Evolutionary conservation across 2,888 invertebrate species (phyloP), one percentile per base, ranked within the genome.

Genomic region (Ellobium chinense): DNA sequence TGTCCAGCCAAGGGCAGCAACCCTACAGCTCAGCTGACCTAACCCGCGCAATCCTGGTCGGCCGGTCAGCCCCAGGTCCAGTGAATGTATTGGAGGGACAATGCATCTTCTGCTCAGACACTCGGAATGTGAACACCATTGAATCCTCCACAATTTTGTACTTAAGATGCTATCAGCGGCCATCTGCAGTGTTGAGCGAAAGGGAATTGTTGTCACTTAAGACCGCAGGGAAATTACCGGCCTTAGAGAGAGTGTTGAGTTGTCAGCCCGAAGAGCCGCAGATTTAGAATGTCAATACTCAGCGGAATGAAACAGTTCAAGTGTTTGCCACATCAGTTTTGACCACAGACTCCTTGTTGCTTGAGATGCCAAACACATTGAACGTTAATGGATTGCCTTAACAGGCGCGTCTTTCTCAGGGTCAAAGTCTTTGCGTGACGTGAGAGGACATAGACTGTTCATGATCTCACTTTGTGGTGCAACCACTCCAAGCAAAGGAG

Each of bases 231-330:
- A 60, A 72, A 60, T 72, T 24, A 12, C 36, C 60, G 56, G 58
- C 37, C 58, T 46, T 4, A 37, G 14, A 37, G 36, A 37, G 37
- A 4, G 72, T 27, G 72, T 60, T 72, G 72, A 36, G n/a, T 72
- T 58, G 72, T 37, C 36, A n/a, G n/a, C n/a, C n/a, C n/a, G n/a
- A n/a, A n/a, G 24, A 3, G 5, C 18, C 2, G 58, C 34, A 36
- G 58, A 34, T 72, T 72, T 60, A 24, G 58, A 72, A 58, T 72
- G 72, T 72, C 72, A 72, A 72, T 58, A 72, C 27, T 72, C 54
- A 56, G 5, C 21, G n/a, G 31, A 2, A 18, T 29, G 56, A 34
- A 54, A 54, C 34, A 1, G 27, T 27, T 56, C 21, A 21, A 70
- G 31, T 54, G 34, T 56, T 54, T 31, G n/a, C 54, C n/a, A n/a